phyloP scores from a whole-genome alignment of 2,888 invertebrate species.

The Drosophila neonasuta region DNA sequence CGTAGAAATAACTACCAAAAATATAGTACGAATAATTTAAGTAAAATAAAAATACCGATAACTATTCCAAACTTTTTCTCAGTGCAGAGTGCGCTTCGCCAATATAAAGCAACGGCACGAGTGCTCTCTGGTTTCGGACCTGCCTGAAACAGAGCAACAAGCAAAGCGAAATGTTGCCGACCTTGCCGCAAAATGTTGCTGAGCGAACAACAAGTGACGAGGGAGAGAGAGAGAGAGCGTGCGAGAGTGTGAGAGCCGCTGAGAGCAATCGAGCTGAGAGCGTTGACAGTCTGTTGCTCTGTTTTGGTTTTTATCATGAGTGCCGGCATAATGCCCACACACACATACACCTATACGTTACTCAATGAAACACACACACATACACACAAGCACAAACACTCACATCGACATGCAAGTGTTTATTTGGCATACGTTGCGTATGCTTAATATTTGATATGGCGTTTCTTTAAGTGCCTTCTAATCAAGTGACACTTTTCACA shows the following conservation, averaged over 20 bases:
- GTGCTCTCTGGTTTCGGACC: conserved; percentile 13
- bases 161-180: conserved; percentile 69
- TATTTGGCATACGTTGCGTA: conserved; percentile 40
- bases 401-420: conserved; percentile 19
- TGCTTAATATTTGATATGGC: conserved; percentile 50
- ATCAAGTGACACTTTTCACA: conserved; percentile 53
- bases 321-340: conserved; percentile 45
- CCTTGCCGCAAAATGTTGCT: conserved; percentile 64
- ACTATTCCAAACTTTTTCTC: not conserved
- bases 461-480: conserved; percentile 42
- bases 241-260: conserved; percentile 7
- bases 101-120: not conserved
- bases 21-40: not conserved
- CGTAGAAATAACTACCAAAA: not conserved
- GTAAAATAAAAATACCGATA: not conserved
- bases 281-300: conserved; percentile 46
- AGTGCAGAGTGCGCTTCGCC: conserved; percentile 9
- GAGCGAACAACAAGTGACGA: conserved; percentile 20
- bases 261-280: conserved; percentile 12
- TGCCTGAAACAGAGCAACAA: conserved; percentile 45
- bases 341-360: conserved; percentile 18
- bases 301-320: conserved; percentile 59
- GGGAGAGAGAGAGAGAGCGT: not conserved
- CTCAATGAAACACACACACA: conserved; percentile 39
- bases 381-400: not conserved